Evolutionary conservation across 92 coral and sea anemone genomes (phyloP).

Genomic region (Epizoanthus ramosus): DNA sequence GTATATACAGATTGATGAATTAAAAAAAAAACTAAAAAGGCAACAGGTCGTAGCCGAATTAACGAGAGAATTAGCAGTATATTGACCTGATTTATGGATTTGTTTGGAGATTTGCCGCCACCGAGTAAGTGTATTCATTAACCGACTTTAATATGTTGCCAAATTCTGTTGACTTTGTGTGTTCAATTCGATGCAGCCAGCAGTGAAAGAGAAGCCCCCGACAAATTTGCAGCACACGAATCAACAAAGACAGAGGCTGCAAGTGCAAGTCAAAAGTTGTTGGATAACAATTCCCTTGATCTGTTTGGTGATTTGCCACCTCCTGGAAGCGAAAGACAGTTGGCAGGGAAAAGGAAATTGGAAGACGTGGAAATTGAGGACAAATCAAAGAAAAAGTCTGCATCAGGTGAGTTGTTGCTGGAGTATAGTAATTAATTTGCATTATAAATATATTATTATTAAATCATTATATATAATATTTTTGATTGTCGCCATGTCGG

Average conservation of each 20-base stretch:
- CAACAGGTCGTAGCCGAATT: too few species aligned
- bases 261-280: background rate
- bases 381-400: conserved; percentile 43
- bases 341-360: conserved; percentile 41
- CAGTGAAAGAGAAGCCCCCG: conserved; percentile 16
- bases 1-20: too few species aligned
- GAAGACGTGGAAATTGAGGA: conserved; percentile 26
- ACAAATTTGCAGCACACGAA: background rate
- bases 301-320: conserved; percentile 56
- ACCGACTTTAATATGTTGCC: background rate
- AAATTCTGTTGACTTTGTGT: background rate
- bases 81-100: conserved; percentile 43
- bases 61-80: too few species aligned
- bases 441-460: too few species aligned
- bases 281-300: background rate
- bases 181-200: conserved; percentile 12
- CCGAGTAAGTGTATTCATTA: conserved; percentile 49
- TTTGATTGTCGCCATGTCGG: too few species aligned
- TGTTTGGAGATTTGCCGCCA: conserved; percentile 78
- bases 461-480: too few species aligned
- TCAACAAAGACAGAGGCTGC: background rate
- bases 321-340: conserved; percentile 30
- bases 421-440: too few species aligned
- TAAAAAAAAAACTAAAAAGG: too few species aligned
- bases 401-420: background rate